phyloP scores from a whole-genome alignment of 2,113 vertebrate genomes.

The Psilopogon haemacephalus region DNA sequence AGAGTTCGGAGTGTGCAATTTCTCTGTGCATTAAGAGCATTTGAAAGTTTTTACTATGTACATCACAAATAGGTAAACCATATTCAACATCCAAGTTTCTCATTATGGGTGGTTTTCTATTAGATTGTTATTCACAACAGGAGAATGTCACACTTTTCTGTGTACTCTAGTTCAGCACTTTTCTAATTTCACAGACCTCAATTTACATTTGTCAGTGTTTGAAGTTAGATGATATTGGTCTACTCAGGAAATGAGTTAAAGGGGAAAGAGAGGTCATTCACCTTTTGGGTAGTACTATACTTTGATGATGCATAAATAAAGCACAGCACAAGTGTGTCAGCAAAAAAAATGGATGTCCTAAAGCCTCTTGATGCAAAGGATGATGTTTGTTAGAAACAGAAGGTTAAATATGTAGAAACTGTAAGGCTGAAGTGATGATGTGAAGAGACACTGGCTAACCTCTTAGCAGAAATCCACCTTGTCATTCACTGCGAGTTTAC shows the following conservation, averaged over 20 bases:
- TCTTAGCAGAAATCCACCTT: conserved; percentile 11
- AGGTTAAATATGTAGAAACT: conserved; percentile 46
- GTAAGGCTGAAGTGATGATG: background rate
- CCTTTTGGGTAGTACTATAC: conserved; percentile 44
- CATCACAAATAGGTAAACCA: conserved; percentile 39
- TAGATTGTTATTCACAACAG: conserved; percentile 59
- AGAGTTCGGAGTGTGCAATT: background rate
- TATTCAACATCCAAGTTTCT: conserved; percentile 13
- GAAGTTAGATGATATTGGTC: conserved; percentile 58
- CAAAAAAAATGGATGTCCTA: conserved; percentile 25
- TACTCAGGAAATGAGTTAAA: conserved; percentile 48
- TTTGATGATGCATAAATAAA: conserved; percentile 67
- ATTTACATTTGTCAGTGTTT: conserved; percentile 70
- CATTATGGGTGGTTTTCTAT: background rate
- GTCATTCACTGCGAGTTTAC: background rate
- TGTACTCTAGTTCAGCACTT: conserved; percentile 66
- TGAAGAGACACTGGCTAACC: background rate
- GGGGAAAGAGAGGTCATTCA: conserved; percentile 26
- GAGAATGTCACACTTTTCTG: conserved; percentile 50
- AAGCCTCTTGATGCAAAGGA: conserved; percentile 33
- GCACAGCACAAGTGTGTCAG: background rate
- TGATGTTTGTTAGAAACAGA: conserved; percentile 37
- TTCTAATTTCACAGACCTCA: conserved; percentile 64
- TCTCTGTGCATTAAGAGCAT: conserved; percentile 1
- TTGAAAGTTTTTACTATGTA: conserved; percentile 10